phyloP scores from a whole-genome alignment of 1,140 invertebrate genomes.

The Apolygus lucorum region DNA sequence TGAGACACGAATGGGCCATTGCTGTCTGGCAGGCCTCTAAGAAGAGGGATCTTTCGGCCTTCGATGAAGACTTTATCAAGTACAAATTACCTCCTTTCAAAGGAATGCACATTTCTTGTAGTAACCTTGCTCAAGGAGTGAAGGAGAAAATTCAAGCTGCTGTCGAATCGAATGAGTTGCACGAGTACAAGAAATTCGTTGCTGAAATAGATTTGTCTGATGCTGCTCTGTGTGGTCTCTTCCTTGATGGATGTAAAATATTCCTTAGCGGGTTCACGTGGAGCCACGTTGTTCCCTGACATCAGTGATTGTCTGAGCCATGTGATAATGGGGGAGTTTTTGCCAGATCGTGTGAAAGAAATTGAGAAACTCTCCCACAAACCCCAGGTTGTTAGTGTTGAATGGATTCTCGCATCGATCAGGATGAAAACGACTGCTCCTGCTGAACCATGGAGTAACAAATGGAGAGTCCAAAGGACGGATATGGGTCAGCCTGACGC shows the following conservation, averaged over 20 bases:
- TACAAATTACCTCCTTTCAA: conserved; percentile 36
- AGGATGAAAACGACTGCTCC: conserved; percentile 47
- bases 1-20: conserved; percentile 69
- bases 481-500: conserved; percentile 40
- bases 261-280: conserved; percentile 64
- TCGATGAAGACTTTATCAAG: conserved; percentile 52
- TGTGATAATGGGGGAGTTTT: conserved; percentile 58
- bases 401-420: conserved; percentile 68
- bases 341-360: conserved; percentile 41
- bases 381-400: conserved; percentile 53
- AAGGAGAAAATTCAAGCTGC: conserved; percentile 60
- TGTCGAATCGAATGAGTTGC: conserved; percentile 59
- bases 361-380: conserved; percentile 43
- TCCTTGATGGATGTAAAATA: conserved; percentile 74
- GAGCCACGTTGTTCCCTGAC: conserved; percentile 67
- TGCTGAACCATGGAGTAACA: conserved; percentile 54
- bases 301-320: conserved; percentile 70
- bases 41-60: conserved; percentile 50
- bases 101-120: conserved; percentile 55
- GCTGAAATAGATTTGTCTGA: conserved; percentile 27
- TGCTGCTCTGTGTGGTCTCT: conserved; percentile 61
- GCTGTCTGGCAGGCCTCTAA: conserved; percentile 64
- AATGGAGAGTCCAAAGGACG: conserved; percentile 50
- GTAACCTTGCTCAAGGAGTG: conserved; percentile 55
- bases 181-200: conserved; percentile 30